Evolutionary conservation across 2,888 invertebrate genomes (phyloP).

Genomic region (Leptarthrus brevirostris): DNA sequence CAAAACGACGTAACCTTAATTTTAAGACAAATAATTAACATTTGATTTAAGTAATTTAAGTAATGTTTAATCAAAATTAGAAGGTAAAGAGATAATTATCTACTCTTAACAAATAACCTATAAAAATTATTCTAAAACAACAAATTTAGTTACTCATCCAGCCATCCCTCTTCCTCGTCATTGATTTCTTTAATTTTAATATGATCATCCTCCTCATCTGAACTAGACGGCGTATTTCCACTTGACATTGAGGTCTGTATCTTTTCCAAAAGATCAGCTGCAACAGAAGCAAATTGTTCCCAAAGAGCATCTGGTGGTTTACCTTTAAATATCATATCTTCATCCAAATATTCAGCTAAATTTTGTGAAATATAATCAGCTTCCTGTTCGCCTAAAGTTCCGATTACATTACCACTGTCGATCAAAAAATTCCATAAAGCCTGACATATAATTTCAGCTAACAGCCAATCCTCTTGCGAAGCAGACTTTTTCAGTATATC

Average conservation of each 20-base stretch:
- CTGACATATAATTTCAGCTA: conserved; percentile 80
- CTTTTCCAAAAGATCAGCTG: conserved; percentile 76
- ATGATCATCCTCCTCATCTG: conserved; percentile 54
- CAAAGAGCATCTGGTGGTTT: conserved; percentile 67
- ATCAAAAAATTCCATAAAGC: conserved; percentile 79
- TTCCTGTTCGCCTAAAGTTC: conserved; percentile 68
- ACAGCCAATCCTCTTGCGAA: conserved; percentile 74
- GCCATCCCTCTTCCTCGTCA: conserved; percentile 5
- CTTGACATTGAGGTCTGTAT: conserved; percentile 60
- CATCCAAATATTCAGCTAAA: conserved; percentile 71
- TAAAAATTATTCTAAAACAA: no score
- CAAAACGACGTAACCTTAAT: no score
- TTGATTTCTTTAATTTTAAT: conserved; percentile 33
- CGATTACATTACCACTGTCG: conserved; percentile 68
- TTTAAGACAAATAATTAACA: no score
- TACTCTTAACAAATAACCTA: no score
- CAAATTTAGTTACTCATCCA: conserved; percentile 7
- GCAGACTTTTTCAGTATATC: conserved; percentile 71
- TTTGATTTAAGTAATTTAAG: no score
- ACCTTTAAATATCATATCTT: conserved; percentile 70
- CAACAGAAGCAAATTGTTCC: conserved; percentile 82
- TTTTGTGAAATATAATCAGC: conserved; percentile 70
- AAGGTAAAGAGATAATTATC: no score
- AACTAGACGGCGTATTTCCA: conserved; percentile 51
- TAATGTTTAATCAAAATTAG: no score